phyloP scores from a whole-genome alignment of 2,113 vertebrate species.

The Apteryx owenii region DNA sequence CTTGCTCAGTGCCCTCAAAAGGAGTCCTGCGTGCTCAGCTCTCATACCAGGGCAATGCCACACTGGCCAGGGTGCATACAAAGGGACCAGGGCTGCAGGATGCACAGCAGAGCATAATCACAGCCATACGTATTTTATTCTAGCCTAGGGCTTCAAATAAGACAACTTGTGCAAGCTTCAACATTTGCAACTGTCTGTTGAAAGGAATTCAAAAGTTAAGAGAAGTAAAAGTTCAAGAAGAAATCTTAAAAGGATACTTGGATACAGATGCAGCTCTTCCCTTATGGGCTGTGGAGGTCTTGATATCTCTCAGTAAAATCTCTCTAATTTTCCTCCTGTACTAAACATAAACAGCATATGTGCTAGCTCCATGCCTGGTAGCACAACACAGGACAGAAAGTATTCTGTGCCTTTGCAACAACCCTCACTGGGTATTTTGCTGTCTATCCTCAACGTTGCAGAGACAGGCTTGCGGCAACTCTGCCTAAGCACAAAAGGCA shows the following conservation, averaged over 20 bases:
- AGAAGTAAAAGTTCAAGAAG: neutral
- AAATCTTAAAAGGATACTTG: neutral
- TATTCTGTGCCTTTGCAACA: neutral
- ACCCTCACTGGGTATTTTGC: neutral
- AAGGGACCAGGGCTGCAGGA: fast-evolving
- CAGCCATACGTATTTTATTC: neutral
- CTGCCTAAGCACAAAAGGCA: neutral
- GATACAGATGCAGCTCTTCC: neutral
- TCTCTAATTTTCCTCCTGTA: neutral
- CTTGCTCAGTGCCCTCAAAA: neutral
- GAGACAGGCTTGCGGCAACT: neutral
- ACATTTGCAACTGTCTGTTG: neutral
- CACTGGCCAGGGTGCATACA: fast-evolving
- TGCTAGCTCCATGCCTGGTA: neutral
- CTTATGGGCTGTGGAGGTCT: neutral
- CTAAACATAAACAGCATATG: neutral
- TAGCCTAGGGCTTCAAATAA: neutral
- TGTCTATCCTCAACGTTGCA: neutral
- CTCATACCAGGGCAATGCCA: neutral
- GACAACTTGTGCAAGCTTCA: neutral
- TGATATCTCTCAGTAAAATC: neutral
- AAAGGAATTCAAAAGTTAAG: neutral
- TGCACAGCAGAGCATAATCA: neutral
- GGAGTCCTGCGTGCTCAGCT: neutral
- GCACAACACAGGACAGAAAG: neutral